A percentile compares a stretch with the other conserved stretches of the same genome.
Evolutionary conservation across 2,113 vertebrate species (phyloP).

Genomic region (Cyrtonyx montezumae): DNA sequence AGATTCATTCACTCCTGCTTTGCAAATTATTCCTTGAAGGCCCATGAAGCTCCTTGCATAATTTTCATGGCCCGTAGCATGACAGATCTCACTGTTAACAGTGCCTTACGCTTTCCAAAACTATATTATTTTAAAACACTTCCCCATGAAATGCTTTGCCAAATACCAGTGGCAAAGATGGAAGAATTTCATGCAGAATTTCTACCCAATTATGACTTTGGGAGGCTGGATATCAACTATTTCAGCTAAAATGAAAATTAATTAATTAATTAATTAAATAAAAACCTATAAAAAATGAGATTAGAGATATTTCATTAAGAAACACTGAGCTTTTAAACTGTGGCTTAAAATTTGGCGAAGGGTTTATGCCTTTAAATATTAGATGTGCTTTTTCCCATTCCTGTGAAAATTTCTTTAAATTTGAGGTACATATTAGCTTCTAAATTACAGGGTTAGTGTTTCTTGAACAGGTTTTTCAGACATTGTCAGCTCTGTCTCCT

Average conservation of each 20-base stretch:
- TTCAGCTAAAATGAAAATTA: background rate
- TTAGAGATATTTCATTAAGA: background rate
- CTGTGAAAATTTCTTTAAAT: background rate
- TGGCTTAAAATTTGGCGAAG: background rate
- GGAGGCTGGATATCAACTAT: background rate
- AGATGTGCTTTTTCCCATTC: background rate
- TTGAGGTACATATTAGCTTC: background rate
- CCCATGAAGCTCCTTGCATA: constrained; percentile 28
- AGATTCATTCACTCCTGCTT: background rate
- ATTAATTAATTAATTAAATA: too few relatives aligned
- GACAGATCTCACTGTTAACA: constrained; percentile 16
- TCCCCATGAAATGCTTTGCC: background rate
- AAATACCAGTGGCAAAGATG: background rate
- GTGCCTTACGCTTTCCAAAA: background rate
- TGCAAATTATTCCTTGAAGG: constrained; percentile 31
- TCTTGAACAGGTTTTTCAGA: background rate
- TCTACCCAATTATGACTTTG: background rate
- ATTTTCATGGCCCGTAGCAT: background rate
- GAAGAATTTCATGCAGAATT: constrained; percentile 19
- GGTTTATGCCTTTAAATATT: background rate
- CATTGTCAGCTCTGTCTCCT: background rate
- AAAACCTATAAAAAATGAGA: background rate
- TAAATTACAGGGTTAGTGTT: background rate
- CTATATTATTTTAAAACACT: background rate
- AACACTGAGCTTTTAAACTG: background rate